A percentile compares a stretch with the other conserved stretches of the same genome.
These are phyloP conservation scores for Haliaeetus leucogaster DNA, from an alignment of 2,113 vertebrate species.

Conservation along the genomic window DNA sequence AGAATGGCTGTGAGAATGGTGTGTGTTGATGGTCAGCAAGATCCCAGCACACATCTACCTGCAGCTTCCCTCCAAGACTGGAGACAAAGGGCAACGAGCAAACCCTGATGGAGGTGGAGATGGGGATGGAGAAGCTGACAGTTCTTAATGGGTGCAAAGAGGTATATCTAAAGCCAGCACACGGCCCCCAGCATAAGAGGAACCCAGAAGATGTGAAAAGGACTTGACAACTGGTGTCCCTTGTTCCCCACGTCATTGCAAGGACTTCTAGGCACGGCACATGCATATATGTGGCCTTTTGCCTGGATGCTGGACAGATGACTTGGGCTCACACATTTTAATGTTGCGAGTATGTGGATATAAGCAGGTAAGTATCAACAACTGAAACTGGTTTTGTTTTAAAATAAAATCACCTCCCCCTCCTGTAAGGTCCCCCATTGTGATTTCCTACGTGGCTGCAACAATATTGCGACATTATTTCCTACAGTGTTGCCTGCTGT, in stretches of 20 bases:
- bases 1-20: not conserved
- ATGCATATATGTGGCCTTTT: not conserved
- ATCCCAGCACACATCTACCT: not conserved
- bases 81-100: not conserved
- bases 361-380: not conserved
- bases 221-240: not conserved
- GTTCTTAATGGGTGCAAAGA: not conserved
- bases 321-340: not conserved
- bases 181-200: not conserved
- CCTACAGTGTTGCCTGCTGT: not conserved
- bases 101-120: not conserved
- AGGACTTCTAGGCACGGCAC: not conserved
- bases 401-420: not conserved
- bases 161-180: not conserved
- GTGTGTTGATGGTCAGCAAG: not conserved
- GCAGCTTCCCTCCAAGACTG: not conserved
- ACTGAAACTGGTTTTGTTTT: not conserved
- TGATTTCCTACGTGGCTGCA: not conserved
- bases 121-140: not conserved
- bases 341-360: not conserved
- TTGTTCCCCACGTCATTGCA: not conserved
- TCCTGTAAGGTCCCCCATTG: not conserved
- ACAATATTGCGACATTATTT: not conserved
- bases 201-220: not conserved
- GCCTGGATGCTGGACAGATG: not conserved